phyloP scores from a whole-genome alignment of 2,113 vertebrate species.

The Nestor notabilis region DNA sequence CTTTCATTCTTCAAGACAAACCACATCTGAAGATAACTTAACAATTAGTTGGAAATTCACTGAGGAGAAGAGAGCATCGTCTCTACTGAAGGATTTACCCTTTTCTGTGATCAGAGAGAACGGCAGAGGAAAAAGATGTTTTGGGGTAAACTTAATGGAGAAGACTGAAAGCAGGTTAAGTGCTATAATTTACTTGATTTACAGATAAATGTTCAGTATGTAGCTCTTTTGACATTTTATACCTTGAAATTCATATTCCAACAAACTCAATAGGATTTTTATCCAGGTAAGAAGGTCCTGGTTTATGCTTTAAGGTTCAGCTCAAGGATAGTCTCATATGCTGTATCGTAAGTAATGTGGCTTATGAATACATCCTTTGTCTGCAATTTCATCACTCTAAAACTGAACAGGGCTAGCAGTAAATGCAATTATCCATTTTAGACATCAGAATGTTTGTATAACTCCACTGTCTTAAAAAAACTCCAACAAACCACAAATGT shows the following conservation, averaged over 20 bases:
- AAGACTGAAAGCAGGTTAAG: not conserved
- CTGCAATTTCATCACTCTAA: not conserved
- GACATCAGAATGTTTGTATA: not conserved
- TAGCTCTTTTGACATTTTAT: not conserved
- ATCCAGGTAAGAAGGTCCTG: not conserved
- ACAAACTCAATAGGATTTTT: not conserved
- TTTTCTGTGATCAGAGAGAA: not conserved
- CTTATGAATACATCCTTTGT: not conserved
- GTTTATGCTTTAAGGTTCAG: not conserved
- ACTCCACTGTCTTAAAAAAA: not conserved
- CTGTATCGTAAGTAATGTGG: not conserved
- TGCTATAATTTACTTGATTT: not conserved
- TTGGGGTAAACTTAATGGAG: not conserved
- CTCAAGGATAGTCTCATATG: not conserved
- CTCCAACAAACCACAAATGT: rapidly evolving
- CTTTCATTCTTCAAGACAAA: slow-evolving; percentile 48
- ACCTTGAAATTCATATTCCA: not conserved
- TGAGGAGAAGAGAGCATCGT: not conserved
- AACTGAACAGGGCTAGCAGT: not conserved
- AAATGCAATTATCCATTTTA: not conserved
- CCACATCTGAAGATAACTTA: not conserved
- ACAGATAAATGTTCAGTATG: not conserved
- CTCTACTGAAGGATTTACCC: not conserved
- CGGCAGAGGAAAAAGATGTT: not conserved
- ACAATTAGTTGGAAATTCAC: slow-evolving; percentile 21